A percentile compares a stretch with the other conserved stretches of the same genome.
Evolutionary conservation across 2,797 vertebrate genomes (phyloP).

Genomic region (Syngnathus rostellatus): DNA sequence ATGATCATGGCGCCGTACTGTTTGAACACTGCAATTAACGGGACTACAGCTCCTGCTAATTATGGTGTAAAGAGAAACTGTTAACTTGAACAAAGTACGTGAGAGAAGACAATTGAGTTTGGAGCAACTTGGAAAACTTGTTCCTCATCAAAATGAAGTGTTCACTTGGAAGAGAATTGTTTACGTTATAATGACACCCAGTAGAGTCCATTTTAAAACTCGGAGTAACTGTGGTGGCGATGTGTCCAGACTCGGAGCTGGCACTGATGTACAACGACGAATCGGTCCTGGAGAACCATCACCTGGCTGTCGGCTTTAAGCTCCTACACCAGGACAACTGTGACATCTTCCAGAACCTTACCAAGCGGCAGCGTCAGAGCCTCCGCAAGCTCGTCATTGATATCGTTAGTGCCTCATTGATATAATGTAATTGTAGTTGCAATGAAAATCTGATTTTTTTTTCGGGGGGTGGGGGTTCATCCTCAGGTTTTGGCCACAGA

Average conservation of each 20-base stretch:
- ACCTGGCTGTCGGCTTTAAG: constrained; percentile 94
- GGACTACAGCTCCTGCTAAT: background rate
- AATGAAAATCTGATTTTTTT: background rate
- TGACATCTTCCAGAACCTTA: constrained; percentile 97
- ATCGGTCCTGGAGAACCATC: constrained; percentile 95
- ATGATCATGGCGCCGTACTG: background rate
- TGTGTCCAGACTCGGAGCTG: constrained; percentile 82
- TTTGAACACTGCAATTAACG: background rate
- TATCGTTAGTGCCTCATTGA: constrained; percentile 70
- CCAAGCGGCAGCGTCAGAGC: constrained; percentile 89
- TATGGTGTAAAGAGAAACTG: background rate
- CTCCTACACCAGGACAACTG: constrained; percentile 94
- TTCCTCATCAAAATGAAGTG: too few species aligned
- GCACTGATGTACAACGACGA: constrained; percentile 98
- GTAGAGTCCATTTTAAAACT: background rate
- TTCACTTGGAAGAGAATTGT: too few species aligned
- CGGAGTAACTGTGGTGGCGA: background rate
- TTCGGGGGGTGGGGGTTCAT: background rate
- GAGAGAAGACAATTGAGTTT: background rate
- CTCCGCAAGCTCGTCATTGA: constrained; percentile 96
- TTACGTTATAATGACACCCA: too few species aligned
- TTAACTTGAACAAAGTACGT: background rate
- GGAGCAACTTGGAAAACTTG: too few species aligned
- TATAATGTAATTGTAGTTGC: background rate
- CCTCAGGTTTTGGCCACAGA: constrained; percentile 91